A percentile compares a stretch with the other conserved stretches of the same genome.
Evolutionary conservation across 2,113 vertebrate species (phyloP).

Genomic region (Narcine bancroftii): DNA sequence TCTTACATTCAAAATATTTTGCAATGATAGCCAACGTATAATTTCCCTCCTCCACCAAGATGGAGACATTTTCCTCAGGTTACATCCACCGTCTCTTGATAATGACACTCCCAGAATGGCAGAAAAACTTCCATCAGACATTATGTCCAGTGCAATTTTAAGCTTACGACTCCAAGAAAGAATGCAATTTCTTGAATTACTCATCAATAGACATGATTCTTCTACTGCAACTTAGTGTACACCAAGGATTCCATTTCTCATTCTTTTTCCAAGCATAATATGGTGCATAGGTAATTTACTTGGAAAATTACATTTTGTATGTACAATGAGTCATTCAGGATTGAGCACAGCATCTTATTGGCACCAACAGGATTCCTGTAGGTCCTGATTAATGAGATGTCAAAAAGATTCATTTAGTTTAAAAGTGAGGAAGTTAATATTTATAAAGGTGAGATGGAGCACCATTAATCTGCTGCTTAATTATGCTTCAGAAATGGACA

Average conservation of each 20-base stretch:
- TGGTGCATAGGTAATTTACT: background rate
- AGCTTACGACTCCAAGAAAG: too few species aligned
- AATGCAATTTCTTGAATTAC: too few species aligned
- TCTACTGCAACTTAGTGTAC: background rate
- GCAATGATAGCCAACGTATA: too few species aligned
- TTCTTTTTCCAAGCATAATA: too few species aligned
- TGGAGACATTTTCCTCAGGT: too few species aligned
- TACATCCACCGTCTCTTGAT: too few species aligned
- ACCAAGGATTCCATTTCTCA: background rate
- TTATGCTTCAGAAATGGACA: background rate
- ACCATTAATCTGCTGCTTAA: conserved; percentile 28
- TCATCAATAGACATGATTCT: too few species aligned
- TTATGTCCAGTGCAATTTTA: too few species aligned
- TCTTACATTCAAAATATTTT: too few species aligned
- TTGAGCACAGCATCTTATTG: background rate
- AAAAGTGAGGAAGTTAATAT: conserved; percentile 29
- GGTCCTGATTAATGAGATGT: conserved; percentile 14
- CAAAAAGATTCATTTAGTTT: conserved; percentile 30
- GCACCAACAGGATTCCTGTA: background rate
- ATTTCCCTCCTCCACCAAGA: too few species aligned
- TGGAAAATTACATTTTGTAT: background rate
- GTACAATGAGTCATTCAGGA: background rate
- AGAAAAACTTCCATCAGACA: too few species aligned
- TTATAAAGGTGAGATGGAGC: conserved; percentile 27
- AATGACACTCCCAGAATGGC: too few species aligned